phyloP scores from a whole-genome alignment of 2,797 vertebrate species.

The Onychomys leucogaster region DNA sequence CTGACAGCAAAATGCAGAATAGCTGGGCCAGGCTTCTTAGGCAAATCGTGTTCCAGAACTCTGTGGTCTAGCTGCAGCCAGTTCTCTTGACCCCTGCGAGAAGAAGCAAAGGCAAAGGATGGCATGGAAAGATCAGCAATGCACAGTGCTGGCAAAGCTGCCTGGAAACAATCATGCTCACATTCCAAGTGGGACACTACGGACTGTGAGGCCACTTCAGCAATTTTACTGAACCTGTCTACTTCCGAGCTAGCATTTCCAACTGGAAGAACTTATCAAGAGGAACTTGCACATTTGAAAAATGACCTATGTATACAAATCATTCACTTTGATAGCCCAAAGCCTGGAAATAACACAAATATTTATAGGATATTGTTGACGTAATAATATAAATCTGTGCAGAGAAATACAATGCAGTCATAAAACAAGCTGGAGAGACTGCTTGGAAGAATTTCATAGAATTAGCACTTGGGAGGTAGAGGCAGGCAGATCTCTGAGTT shows the following conservation, averaged over 20 bases:
- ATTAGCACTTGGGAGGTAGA: background rate
- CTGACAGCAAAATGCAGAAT: conserved; percentile 95
- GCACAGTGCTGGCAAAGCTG: background rate
- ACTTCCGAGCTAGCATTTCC: background rate
- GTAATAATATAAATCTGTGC: background rate
- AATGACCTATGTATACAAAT: background rate
- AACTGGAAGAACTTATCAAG: background rate
- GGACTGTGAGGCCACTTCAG: background rate
- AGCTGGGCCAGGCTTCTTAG: conserved; percentile 93
- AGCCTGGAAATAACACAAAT: background rate
- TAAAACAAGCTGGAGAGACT: background rate
- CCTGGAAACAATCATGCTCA: background rate
- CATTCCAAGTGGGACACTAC: background rate
- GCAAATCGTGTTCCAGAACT: conserved; percentile 97
- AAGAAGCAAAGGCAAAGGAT: conserved; percentile 54
- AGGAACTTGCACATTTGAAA: background rate
- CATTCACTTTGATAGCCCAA: background rate
- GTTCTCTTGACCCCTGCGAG: conserved; percentile 93
- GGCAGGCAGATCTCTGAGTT: background rate
- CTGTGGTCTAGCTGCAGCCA: conserved; percentile 98
- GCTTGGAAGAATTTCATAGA: background rate
- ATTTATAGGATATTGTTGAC: background rate
- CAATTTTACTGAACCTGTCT: background rate
- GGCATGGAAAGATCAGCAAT: background rate
- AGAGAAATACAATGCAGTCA: background rate